A percentile compares a stretch with the other conserved stretches of the same genome.
Evolutionary conservation across 2,113 vertebrate genomes (phyloP).

Genomic region (Apistogramma diplotaenia): DNA sequence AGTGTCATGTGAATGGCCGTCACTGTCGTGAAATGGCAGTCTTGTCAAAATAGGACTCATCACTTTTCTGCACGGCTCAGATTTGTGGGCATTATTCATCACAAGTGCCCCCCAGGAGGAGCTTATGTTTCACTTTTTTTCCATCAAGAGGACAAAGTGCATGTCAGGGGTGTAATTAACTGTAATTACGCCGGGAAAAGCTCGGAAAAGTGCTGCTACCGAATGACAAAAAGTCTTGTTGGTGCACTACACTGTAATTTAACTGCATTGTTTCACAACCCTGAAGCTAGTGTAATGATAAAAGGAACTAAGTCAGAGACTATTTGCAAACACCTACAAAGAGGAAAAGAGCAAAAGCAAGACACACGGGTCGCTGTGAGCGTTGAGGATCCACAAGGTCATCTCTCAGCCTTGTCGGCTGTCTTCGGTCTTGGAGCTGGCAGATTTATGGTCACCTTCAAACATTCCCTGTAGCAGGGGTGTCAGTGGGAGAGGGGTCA

Average conservation of each 20-base stretch:
- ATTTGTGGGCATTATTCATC: slow-evolving; percentile 35
- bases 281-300: neutral
- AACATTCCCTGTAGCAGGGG: slow-evolving; percentile 31
- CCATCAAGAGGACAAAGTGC: slow-evolving; percentile 54
- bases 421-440: neutral
- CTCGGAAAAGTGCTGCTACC: slow-evolving; percentile 6
- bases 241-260: neutral
- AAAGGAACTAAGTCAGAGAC: neutral
- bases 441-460: slow-evolving; percentile 64
- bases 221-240: slow-evolving; percentile 11
- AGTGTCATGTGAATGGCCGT: slow-evolving; percentile 27
- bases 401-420: slow-evolving; percentile 21
- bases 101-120: slow-evolving; percentile 15
- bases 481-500: slow-evolving; percentile 17
- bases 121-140: slow-evolving; percentile 45
- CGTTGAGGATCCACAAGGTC: slow-evolving; percentile 16
- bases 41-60: slow-evolving; percentile 44
- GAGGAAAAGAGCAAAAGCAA: neutral
- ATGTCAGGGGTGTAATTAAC: slow-evolving; percentile 50
- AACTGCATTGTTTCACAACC: slow-evolving; percentile 2
- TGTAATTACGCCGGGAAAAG: slow-evolving; percentile 47
- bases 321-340: neutral
- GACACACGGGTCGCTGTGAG: neutral
- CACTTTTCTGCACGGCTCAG: slow-evolving; percentile 17
- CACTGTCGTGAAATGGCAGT: slow-evolving; percentile 11